phyloP scores from a whole-genome alignment of 2,113 vertebrate genomes.

The Corvus moneduloides region DNA sequence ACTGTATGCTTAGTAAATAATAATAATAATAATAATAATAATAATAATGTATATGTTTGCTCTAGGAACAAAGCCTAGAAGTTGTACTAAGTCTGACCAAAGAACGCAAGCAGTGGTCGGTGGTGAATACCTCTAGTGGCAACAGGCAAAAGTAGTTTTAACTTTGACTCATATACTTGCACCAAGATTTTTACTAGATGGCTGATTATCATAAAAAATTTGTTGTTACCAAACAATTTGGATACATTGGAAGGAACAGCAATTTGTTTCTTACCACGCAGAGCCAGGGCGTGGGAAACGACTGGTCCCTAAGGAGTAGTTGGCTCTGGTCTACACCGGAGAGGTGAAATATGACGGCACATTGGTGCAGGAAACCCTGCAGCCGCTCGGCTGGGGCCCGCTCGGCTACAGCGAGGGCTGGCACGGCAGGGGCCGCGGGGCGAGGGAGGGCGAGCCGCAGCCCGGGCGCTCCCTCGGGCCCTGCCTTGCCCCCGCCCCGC shows the following conservation, averaged over 20 bases:
- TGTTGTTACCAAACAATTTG: background rate
- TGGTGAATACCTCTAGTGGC: background rate
- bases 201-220: background rate
- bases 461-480: background rate
- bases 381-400: background rate
- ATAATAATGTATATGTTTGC: background rate
- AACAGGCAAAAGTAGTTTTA: background rate
- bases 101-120: background rate
- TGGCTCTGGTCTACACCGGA: background rate
- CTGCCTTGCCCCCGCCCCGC: background rate
- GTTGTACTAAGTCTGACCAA: background rate
- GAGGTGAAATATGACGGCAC: background rate
- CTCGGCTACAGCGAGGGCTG: accelerated
- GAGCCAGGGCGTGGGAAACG: background rate
- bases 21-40: background rate
- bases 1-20: background rate
- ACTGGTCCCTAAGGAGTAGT: background rate
- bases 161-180: background rate
- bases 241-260: background rate
- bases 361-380: background rate
- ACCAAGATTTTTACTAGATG: background rate
- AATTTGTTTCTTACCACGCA: background rate
- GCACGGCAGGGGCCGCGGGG: accelerated
- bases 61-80: background rate
- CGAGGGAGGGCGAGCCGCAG: background rate